A percentile compares a stretch with the other conserved stretches of the same genome.
These are phyloP conservation scores for Drosophila mercatorum DNA, from an alignment of 2,888 invertebrate genomes.

Conservation along the genomic window DNA sequence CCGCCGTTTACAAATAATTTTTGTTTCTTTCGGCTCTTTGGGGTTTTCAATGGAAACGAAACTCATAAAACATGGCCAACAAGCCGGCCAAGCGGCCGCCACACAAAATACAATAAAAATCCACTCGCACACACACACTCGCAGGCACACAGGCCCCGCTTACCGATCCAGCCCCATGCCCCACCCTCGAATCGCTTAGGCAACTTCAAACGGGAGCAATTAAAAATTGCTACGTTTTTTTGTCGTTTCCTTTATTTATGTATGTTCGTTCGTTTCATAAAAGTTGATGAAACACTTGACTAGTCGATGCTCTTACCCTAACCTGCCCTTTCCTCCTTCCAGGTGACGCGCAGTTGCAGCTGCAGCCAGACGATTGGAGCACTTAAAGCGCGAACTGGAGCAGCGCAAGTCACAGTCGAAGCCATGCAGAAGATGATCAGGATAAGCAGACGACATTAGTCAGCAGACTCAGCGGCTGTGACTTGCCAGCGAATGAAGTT, in stretches of 20 bases:
- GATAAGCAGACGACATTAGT: background rate
- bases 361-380: background rate
- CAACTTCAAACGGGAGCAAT: constrained; percentile 69
- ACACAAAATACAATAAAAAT: constrained; percentile 69
- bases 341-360: background rate
- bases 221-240: constrained; percentile 68
- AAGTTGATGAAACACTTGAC: constrained; percentile 42
- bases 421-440: background rate
- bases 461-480: background rate
- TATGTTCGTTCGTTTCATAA: constrained; percentile 11
- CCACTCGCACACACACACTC: constrained; percentile 21
- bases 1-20: constrained; percentile 78
- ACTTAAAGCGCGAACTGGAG: background rate
- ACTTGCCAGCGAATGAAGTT: background rate
- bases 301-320: constrained; percentile 28
- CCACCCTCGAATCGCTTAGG: constrained; percentile 37
- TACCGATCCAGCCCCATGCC: constrained; percentile 34
- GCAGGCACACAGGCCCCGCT: constrained; percentile 37
- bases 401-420: no score
- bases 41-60: constrained; percentile 79
- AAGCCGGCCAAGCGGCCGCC: constrained; percentile 56
- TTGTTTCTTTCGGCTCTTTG: constrained; percentile 75
- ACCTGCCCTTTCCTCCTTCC: constrained; percentile 2
- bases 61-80: constrained; percentile 77
- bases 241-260: background rate